phyloP scores from a whole-genome alignment of 2,113 vertebrate species.

The rat (Rattus norvegicus) region DNA sequence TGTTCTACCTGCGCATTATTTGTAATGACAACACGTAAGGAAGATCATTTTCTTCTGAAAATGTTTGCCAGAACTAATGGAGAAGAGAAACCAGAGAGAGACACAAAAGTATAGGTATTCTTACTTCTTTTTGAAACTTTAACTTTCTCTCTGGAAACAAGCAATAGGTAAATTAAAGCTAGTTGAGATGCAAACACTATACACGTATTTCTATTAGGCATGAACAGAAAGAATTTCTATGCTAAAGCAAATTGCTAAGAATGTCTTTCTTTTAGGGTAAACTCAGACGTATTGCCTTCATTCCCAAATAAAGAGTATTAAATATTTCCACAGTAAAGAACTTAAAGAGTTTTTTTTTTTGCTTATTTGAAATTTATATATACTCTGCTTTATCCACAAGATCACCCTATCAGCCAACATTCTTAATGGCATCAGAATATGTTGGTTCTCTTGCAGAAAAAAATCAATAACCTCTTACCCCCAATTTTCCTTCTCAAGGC shows the following conservation, averaged over 20 bases:
- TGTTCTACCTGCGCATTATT: background rate
- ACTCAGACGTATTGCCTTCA: background rate
- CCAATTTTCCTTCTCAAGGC: conserved; percentile 52
- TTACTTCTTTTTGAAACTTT: background rate
- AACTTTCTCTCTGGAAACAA: background rate
- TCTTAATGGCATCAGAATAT: background rate
- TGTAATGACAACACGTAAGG: background rate
- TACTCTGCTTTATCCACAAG: background rate
- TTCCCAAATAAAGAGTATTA: background rate
- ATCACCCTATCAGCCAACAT: background rate
- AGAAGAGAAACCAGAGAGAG: background rate
- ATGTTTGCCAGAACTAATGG: background rate
- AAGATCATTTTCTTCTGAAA: background rate
- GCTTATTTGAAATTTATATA: conserved; percentile 17
- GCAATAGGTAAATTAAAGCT: background rate
- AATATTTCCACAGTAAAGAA: background rate
- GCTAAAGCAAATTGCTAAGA: background rate
- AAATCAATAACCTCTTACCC: conserved; percentile 34
- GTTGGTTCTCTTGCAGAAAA: conserved; percentile 4
- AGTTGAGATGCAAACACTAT: too few species aligned
- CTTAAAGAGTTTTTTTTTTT: background rate
- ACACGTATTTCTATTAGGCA: background rate
- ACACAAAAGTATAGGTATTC: background rate
- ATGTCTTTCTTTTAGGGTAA: background rate
- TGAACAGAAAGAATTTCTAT: background rate